Evolutionary conservation across 2,113 vertebrate genomes (phyloP).

Genomic region (Cacatua alba): DNA sequence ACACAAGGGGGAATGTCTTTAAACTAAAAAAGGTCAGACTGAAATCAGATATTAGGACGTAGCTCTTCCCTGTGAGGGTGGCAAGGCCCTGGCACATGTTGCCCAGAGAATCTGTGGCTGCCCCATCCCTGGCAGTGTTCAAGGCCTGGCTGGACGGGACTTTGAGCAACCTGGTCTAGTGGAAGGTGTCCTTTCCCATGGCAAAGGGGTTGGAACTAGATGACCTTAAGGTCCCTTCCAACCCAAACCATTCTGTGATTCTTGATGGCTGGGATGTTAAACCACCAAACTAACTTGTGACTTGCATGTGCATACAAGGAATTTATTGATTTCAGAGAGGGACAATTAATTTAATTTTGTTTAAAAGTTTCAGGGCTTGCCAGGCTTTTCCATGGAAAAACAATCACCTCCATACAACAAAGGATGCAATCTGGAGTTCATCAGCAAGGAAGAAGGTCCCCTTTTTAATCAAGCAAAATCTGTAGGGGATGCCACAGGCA

Average conservation of each 20-base stretch:
- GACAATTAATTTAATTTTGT: neutral
- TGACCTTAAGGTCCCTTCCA: neutral
- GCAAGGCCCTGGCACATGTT: neutral
- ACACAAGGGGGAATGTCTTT: neutral
- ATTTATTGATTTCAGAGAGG: neutral
- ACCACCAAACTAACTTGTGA: neutral
- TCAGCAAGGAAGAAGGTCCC: neutral
- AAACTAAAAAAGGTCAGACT: neutral
- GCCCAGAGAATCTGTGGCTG: neutral
- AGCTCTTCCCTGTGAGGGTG: neutral
- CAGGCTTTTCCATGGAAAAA: neutral
- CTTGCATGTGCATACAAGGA: rapidly evolving
- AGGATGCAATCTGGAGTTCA: neutral
- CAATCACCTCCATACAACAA: neutral
- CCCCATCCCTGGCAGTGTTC: neutral
- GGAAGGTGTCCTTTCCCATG: neutral
- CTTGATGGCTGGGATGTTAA: neutral
- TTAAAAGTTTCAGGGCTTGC: neutral
- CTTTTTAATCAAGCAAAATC: neutral
- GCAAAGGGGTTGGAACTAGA: neutral
- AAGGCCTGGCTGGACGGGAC: neutral
- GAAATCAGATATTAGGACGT: neutral
- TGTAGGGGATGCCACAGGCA: neutral
- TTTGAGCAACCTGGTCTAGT: neutral
- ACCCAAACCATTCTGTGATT: neutral